Evolutionary conservation across 92 coral and sea anemone species (phyloP).

Genomic region (Porites evermanni): DNA sequence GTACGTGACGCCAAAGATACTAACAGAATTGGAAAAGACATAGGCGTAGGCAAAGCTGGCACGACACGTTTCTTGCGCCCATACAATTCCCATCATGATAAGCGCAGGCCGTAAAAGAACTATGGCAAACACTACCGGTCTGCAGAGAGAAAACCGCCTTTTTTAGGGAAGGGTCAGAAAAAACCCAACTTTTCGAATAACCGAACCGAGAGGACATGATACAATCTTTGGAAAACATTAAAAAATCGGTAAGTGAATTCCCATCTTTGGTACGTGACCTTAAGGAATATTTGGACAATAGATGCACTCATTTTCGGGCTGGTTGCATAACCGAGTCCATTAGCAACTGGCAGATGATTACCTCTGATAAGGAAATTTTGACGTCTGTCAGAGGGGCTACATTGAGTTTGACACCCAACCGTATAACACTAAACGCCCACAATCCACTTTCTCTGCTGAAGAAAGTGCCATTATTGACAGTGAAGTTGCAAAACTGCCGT

Average conservation of each 20-base stretch:
- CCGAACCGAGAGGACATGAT: constrained; percentile 33
- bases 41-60: constrained; percentile 13
- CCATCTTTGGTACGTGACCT: constrained; percentile 21
- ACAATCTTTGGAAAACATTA: constrained; percentile 33
- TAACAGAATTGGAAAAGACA: constrained; percentile 39
- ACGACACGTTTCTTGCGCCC: constrained; percentile 7
- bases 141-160: constrained; percentile 25
- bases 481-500: constrained; percentile 49
- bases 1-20: constrained; percentile 56
- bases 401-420: not conserved
- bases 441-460: constrained; percentile 14
- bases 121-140: constrained; percentile 37
- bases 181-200: constrained; percentile 13
- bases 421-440: not conserved
- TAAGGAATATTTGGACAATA: constrained; percentile 15
- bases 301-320: constrained; percentile 38
- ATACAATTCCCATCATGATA: constrained; percentile 15
- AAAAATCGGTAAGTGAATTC: constrained; percentile 32
- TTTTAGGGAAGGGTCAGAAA: constrained; percentile 46
- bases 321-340: constrained; percentile 37
- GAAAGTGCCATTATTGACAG: constrained; percentile 33
- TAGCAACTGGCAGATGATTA: constrained; percentile 42
- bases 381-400: constrained; percentile 36
- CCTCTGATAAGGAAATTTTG: constrained; percentile 54
- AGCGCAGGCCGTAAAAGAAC: constrained; percentile 23